Evolutionary conservation across 2,113 vertebrate genomes (phyloP), one percentile per base, ranked within the genome.

Genomic region (Catharus bicknelli): DNA sequence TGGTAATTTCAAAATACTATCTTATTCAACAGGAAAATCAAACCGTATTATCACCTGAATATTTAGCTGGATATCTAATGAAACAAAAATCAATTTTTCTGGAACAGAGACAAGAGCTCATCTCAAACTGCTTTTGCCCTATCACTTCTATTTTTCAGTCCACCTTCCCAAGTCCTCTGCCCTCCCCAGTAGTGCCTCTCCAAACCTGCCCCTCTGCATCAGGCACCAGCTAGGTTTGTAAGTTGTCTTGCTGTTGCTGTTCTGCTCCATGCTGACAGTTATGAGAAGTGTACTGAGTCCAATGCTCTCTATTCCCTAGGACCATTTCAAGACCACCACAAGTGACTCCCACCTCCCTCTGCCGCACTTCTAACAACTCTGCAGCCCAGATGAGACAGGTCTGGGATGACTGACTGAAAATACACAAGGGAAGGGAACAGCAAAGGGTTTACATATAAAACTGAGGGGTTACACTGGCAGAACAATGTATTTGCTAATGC

Each of bases 281-380:
- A 23, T 2, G 14, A 17, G 5, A 36, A 34, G 9, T 11, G 32
- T 12, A 32, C 48, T 19, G 34, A 66, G 43, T 22, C 19, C 47
- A 53, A 13, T 0, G 14, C 13, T 18, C 26, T 43, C 50, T 54
- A 3, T 1, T 62, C 25, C 38, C 62, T 14, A 9, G 0, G 2
- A 22, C 27, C 58, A 20, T 45, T 57, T 53, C 27, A 34, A 64
- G 59, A 53, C 4, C 30, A 76, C 3, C 8, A 29, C 25, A 0
- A 20, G 12, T 3, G 23, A 32, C 10, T 47, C 77, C 26, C 0
- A 0, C 9, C 43, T 26, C 8, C 34, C 23, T 9, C 48, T 32
- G 32, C 63, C 29, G 5, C 36, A 55, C 25, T 7, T 26, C 6
- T 6, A 36, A 47, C 32, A 50, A 5, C 36, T 11, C 58, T 9